Conservation (phyloP, 1,140 invertebrate species). For the Drosophila nebulosa region DNA sequence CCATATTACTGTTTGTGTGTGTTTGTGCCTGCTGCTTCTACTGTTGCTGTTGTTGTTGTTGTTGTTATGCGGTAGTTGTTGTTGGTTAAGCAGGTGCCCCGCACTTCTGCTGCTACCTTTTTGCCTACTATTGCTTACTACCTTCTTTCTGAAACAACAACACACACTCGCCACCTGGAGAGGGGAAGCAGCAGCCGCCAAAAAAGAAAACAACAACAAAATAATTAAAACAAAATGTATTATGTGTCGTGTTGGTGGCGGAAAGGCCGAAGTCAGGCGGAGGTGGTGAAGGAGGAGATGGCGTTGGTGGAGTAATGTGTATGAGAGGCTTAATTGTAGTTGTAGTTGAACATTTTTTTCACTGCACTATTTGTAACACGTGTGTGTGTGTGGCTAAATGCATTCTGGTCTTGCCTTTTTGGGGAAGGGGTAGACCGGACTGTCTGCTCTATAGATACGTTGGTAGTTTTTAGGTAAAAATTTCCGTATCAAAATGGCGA, state of each 20-base stretch:
- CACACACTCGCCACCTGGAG: neutral
- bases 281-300: neutral
- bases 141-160: conserved; percentile 5
- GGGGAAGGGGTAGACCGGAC: neutral
- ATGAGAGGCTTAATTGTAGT: conserved; percentile 11
- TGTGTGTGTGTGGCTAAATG: conserved; percentile 4
- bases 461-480: conserved; percentile 4
- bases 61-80: conserved; percentile 17
- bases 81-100: conserved; percentile 22
- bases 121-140: conserved; percentile 4
- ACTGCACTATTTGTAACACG: conserved; percentile 6
- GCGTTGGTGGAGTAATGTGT: neutral
- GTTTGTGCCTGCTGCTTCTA: neutral
- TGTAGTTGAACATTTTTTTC: conserved; percentile 1
- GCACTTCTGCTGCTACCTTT: conserved; percentile 6
- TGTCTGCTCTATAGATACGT: conserved; percentile 5
- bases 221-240: neutral
- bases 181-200: neutral
- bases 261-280: neutral
- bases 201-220: conserved; percentile 2
- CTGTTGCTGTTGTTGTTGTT: conserved; percentile 9
- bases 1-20: conserved; percentile 57
- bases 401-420: conserved; percentile 7
- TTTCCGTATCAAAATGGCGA: conserved; percentile 14
- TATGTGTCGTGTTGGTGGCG: neutral